Evolutionary conservation across 2,797 vertebrate genomes (phyloP).

Genomic region (Crocidura indochinensis): DNA sequence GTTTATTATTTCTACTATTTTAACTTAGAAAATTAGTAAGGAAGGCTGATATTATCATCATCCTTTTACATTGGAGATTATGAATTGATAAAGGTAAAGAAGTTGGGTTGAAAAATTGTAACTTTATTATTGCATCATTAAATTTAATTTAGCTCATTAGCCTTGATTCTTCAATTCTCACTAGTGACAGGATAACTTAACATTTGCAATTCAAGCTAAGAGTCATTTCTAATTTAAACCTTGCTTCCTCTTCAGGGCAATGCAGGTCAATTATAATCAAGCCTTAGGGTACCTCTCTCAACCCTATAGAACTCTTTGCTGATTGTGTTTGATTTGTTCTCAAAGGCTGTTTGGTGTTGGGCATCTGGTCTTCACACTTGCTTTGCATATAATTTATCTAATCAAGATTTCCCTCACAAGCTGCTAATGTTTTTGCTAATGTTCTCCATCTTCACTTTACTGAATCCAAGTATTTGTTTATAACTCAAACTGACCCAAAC

Average conservation of each 20-base stretch:
- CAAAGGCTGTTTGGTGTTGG: background rate
- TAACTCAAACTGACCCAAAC: background rate
- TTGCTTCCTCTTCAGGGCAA: background rate
- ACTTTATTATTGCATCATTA: slow-evolving; percentile 20
- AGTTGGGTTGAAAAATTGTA: background rate
- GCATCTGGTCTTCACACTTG: background rate
- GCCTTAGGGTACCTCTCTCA: background rate
- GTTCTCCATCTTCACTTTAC: background rate
- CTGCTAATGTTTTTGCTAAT: background rate
- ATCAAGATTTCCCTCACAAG: background rate
- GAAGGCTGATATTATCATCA: background rate
- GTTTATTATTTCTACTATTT: slow-evolving; percentile 3
- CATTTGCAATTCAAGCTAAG: background rate
- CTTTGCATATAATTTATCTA: background rate
- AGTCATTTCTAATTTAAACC: background rate
- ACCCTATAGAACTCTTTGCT: background rate
- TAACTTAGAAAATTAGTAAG: slow-evolving; percentile 13
- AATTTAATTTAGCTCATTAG: slow-evolving; percentile 52
- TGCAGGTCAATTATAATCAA: background rate
- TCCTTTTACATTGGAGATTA: background rate
- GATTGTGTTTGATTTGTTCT: background rate
- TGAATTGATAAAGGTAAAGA: background rate
- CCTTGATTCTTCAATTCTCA: background rate
- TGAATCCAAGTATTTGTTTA: background rate
- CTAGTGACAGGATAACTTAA: background rate